phyloP scores from a whole-genome alignment of 2,888 invertebrate genomes.

The Troides aeacus region DNA sequence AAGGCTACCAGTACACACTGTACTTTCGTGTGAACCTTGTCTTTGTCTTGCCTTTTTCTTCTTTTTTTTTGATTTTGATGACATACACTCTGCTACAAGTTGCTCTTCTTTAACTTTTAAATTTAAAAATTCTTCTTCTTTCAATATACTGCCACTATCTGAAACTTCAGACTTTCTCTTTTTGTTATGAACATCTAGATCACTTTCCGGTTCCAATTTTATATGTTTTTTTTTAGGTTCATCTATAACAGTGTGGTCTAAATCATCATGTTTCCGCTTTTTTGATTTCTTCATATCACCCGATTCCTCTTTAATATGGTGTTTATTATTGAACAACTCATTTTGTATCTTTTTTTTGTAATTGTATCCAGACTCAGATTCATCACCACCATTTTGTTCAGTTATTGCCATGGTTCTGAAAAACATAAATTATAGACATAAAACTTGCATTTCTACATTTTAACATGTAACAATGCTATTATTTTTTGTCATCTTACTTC shows the following conservation, averaged over 20 bases:
- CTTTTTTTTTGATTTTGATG: constrained; percentile 33
- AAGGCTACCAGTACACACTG: constrained; percentile 24
- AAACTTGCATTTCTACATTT: no score
- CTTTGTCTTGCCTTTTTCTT: constrained; percentile 36
- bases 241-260: constrained; percentile 15
- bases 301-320: constrained; percentile 25
- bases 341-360: constrained; percentile 38
- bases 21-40: constrained; percentile 26
- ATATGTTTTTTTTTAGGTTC: constrained; percentile 39
- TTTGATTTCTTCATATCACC: constrained; percentile 34
- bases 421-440: neutral
- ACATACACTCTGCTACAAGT: constrained; percentile 33
- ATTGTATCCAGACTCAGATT: constrained; percentile 33
- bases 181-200: constrained; percentile 40
- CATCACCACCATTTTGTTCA: constrained; percentile 29
- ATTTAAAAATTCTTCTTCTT: constrained; percentile 48
- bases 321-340: constrained; percentile 31
- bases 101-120: constrained; percentile 51
- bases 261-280: constrained; percentile 34
- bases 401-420: constrained; percentile 22
- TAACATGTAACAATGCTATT: no score
- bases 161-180: constrained; percentile 34
- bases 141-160: constrained; percentile 18
- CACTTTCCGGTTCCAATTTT: constrained; percentile 52
- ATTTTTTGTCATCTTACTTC: no score